Percentiles rank a stretch among this genome's conserved stretches.
phyloP scores from a whole-genome alignment of 2,113 vertebrate species.

The Salvelinus sp. region DNA sequence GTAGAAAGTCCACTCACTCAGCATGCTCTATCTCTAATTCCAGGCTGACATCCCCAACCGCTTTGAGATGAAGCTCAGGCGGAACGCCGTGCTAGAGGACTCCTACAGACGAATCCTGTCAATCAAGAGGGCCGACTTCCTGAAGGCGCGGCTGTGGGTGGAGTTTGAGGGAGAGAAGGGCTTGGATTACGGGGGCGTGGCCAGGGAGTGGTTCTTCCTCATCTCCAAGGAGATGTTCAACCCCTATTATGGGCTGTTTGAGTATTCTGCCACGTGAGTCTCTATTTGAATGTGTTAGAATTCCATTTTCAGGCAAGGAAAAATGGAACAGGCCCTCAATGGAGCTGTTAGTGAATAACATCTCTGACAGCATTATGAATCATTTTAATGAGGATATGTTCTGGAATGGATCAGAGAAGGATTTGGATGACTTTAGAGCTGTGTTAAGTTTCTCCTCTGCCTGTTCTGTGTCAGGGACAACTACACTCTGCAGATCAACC shows the following conservation, averaged over 20 bases:
- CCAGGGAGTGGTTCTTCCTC: constrained; percentile 98
- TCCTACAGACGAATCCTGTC: constrained; percentile 92
- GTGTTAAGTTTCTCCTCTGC: neutral
- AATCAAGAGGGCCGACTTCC: constrained; percentile 87
- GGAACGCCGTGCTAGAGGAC: constrained; percentile 89
- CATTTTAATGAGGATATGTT: neutral
- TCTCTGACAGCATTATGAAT: neutral
- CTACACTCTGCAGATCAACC: constrained; percentile 98
- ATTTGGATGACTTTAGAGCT: neutral
- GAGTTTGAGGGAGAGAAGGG: constrained; percentile 98
- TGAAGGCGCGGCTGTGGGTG: constrained; percentile 96
- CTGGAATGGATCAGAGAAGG: neutral
- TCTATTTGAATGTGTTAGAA: neutral
- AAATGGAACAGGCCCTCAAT: no score
- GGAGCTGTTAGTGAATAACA: no score
- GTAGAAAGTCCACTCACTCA: neutral
- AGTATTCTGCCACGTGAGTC: constrained; percentile 98
- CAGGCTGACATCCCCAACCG: constrained; percentile 95
- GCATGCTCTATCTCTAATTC: neutral
- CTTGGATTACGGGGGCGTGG: constrained; percentile 93
- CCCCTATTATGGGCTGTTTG: constrained; percentile 96
- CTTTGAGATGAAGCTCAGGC: constrained; percentile 93
- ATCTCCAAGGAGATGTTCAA: constrained; percentile 99
- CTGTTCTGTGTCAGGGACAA: constrained; percentile 83
- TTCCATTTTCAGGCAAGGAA: neutral